Evolutionary conservation across 2,888 invertebrate genomes (phyloP).

Genomic region (Scaptomyza parva): DNA sequence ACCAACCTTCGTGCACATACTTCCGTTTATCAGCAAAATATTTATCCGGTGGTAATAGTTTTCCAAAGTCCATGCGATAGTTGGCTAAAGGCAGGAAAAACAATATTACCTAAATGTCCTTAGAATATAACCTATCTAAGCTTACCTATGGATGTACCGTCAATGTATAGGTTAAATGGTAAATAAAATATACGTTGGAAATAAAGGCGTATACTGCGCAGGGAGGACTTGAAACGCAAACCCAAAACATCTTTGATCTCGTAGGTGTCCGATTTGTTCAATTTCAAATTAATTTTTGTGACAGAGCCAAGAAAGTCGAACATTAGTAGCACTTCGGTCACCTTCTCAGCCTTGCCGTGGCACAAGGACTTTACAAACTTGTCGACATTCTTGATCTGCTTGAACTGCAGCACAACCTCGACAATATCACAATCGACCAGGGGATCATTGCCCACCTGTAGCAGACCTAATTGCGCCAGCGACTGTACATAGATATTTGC

Average conservation of each 20-base stretch:
- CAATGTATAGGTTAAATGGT: conserved; percentile 84
- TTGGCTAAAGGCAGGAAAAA: conserved; percentile 58
- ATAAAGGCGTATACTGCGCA: conserved; percentile 84
- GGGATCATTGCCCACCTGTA: conserved; percentile 83
- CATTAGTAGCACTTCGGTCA: conserved; percentile 52
- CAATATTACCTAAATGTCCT: background rate
- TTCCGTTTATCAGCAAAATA: conserved; percentile 52
- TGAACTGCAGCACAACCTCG: conserved; percentile 77
- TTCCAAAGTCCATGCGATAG: conserved; percentile 73
- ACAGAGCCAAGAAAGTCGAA: conserved; percentile 82
- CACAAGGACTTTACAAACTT: conserved; percentile 61
- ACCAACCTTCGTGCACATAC: conserved; percentile 51
- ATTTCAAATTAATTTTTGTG: conserved; percentile 71
- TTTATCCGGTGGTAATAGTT: conserved; percentile 65
- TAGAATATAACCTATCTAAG: background rate
- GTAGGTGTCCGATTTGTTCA: conserved; percentile 79
- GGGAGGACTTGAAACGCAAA: conserved; percentile 85
- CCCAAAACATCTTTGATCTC: conserved; percentile 85
- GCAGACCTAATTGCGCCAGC: conserved; percentile 80
- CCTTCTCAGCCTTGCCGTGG: conserved; percentile 27
- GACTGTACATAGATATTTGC: conserved; percentile 82
- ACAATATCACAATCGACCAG: conserved; percentile 81
- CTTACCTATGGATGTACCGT: conserved; percentile 83
- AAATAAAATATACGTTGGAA: conserved; percentile 85
- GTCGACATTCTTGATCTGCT: conserved; percentile 71